Evolutionary conservation across 2,888 invertebrate species (phyloP).

Genomic region (Gari tellinella): DNA sequence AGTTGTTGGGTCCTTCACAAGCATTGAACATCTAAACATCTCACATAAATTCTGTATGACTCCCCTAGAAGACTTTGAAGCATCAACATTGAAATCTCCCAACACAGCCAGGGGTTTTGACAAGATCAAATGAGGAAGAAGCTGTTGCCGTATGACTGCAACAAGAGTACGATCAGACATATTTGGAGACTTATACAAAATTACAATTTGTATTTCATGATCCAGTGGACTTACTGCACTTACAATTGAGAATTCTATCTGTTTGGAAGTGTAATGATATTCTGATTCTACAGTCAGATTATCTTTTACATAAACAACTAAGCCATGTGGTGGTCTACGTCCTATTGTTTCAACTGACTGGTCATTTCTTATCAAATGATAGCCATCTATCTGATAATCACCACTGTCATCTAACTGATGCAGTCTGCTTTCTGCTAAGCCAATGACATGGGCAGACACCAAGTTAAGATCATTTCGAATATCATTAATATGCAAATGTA

Average conservation of each 20-base stretch:
- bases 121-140: not conserved
- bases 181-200: conserved; percentile 9
- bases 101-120: not conserved
- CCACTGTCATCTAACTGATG: not conserved
- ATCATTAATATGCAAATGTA: conserved; percentile 25
- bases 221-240: not conserved
- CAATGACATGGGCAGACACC: conserved; percentile 13
- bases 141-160: not conserved
- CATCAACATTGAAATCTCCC: conserved; percentile 7
- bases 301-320: conserved; percentile 5
- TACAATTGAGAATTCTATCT: conserved; percentile 2
- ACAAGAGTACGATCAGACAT: not conserved
- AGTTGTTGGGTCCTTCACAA: conserved; percentile 7
- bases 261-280: not conserved
- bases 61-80: not conserved
- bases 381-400: conserved; percentile 17
- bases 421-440: conserved; percentile 15
- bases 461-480: conserved; percentile 7
- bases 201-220: not conserved
- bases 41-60: too few species aligned
- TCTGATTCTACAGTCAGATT: not conserved
- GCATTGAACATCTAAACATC: conserved; percentile 10
- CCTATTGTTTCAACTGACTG: not conserved
- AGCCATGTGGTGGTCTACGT: conserved; percentile 19
- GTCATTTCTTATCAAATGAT: conserved; percentile 9